These are phyloP conservation scores for Eurosta solidaginis DNA, from an alignment of 1,140 invertebrate species.

Conservation along the genomic window DNA sequence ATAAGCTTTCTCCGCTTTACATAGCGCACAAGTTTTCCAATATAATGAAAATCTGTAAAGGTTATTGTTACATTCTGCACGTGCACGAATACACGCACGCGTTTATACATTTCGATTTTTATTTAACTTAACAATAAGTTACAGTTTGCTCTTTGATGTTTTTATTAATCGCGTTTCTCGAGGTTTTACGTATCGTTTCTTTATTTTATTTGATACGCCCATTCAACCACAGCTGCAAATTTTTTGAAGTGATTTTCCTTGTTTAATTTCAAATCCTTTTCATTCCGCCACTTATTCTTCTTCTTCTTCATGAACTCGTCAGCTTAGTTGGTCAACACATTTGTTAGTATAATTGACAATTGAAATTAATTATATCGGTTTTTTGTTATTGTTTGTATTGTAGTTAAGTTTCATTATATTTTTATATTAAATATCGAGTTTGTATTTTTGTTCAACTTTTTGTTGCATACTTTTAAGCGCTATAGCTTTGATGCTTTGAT, in stretches of 20 bases:
- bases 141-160: no score
- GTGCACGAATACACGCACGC: no score
- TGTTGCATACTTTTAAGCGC: not conserved
- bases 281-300: not conserved
- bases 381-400: not conserved
- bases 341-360: conserved; percentile 12
- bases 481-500: not conserved
- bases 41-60: no score
- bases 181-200: no score
- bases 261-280: not conserved
- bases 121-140: no score
- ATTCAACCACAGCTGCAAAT: not conserved
- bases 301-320: not conserved
- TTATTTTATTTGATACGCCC: not conserved
- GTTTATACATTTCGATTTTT: no score
- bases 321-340: not conserved
- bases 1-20: no score
- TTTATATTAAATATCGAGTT: no score
- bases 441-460: not conserved
- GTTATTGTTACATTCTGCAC: no score
- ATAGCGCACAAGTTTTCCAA: no score
- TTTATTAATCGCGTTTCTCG: no score
- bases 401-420: not conserved
- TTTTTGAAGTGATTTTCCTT: conserved; percentile 17
- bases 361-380: conserved; percentile 21